phyloP scores from a whole-genome alignment of 1,140 invertebrate genomes.

The Euborellia annulipes region DNA sequence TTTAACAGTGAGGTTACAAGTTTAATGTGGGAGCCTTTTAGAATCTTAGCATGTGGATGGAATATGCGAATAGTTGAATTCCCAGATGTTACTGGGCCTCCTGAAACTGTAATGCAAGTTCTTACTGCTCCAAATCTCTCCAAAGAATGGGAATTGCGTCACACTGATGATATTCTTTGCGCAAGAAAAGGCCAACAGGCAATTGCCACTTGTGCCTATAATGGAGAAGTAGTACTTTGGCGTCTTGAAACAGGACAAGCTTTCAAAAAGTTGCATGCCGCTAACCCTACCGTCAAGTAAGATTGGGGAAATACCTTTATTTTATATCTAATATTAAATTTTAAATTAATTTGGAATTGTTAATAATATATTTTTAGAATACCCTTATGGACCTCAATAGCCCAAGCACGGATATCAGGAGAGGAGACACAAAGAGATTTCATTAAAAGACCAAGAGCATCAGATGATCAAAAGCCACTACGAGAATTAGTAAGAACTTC shows the following conservation, averaged over 20 bases:
- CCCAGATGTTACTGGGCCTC: constrained; percentile 30
- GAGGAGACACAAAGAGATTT: too few species aligned
- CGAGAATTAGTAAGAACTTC: too few species aligned
- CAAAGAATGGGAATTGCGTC: constrained; percentile 41
- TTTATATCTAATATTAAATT: too few species aligned
- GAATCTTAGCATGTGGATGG: constrained; percentile 55
- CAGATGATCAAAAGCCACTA: too few species aligned
- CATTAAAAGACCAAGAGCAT: too few species aligned
- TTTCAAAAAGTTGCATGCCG: constrained; percentile 26
- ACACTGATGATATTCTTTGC: constrained; percentile 54
- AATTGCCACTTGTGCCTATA: constrained; percentile 37
- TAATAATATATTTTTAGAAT: too few species aligned
- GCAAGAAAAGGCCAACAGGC: constrained; percentile 38
- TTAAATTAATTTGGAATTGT: too few species aligned
- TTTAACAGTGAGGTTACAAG: constrained; percentile 21
- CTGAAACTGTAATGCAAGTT: constrained; percentile 2
- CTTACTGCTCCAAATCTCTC: not conserved
- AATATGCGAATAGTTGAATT: constrained; percentile 51
- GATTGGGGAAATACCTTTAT: too few species aligned
- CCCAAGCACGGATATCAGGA: too few species aligned
- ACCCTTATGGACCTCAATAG: too few species aligned
- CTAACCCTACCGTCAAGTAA: constrained; percentile 1
- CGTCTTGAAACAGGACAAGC: constrained; percentile 51
- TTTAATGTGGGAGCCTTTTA: constrained; percentile 24
- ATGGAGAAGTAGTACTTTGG: constrained; percentile 66